A percentile compares a stretch with the other conserved stretches of the same genome.
Evolutionary conservation across 1,140 invertebrate species (phyloP).

Genomic region (Mactra quadrangularis): DNA sequence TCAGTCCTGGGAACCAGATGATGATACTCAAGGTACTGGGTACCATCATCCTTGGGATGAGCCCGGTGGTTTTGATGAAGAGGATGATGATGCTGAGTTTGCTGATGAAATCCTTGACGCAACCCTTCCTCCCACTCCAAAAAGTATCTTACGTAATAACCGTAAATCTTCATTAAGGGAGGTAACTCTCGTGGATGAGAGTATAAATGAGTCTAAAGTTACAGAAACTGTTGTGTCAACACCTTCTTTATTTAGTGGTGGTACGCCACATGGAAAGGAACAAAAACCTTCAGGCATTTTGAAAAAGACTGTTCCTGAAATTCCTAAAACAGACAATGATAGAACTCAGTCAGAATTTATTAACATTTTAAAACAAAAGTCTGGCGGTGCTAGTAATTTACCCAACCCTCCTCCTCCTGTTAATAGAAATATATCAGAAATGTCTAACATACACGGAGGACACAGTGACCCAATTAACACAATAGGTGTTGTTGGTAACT

Average conservation of each 20-base stretch:
- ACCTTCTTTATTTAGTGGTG: background rate
- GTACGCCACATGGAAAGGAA: slow-evolving; percentile 10
- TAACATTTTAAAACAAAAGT: slow-evolving; percentile 55
- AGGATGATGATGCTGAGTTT: slow-evolving; percentile 44
- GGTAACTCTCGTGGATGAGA: slow-evolving; percentile 50
- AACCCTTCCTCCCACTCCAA: slow-evolving; percentile 15
- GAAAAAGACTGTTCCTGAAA: slow-evolving; percentile 10
- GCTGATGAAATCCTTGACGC: slow-evolving; percentile 23
- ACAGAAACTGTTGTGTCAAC: background rate
- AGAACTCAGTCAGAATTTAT: slow-evolving; percentile 52
- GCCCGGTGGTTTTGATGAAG: slow-evolving; percentile 52
- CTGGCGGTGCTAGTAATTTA: slow-evolving; percentile 25
- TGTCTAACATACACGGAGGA: background rate
- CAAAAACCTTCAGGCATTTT: slow-evolving; percentile 32
- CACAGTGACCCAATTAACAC: slow-evolving; percentile 46
- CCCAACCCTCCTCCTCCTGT: slow-evolving; percentile 23
- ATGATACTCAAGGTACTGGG: background rate
- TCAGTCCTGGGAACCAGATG: slow-evolving; percentile 3
- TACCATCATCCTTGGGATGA: slow-evolving; percentile 57
- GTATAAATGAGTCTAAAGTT: background rate
- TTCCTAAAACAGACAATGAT: background rate
- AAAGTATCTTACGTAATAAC: slow-evolving; percentile 51
- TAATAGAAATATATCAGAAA: background rate
- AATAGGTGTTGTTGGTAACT: slow-evolving; percentile 44
- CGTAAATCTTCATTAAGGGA: slow-evolving; percentile 47